Evolutionary conservation across 23 tunicate genomes (phyloP), one percentile per base, ranked within the genome.

Genomic region (Trididemnum nubilum): DNA sequence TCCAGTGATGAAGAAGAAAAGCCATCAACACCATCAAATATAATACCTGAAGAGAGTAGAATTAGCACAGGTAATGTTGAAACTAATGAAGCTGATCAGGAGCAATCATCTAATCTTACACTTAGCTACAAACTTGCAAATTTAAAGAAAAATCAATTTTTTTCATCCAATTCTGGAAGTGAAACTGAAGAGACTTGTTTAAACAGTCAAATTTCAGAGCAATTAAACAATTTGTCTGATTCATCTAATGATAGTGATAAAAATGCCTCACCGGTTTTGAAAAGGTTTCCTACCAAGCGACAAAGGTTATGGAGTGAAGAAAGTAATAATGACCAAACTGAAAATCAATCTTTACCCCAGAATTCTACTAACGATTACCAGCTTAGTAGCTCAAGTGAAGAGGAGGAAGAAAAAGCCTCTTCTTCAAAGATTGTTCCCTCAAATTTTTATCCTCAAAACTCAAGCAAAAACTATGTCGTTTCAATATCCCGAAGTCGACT

Each of bases 351-450:
- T 52, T 4, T 32, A 3, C 2, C 26, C 39, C 2, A 18, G 5
- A 39, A 73, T 5, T 2, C 78, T 37, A 40, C 29, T 7, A 73
- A 73, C 29, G 58, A 2, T 37, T 73, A 73, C 26, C 66, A 51
- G 67, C 67, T 77, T 15, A 77, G 81, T 36, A 77, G 81, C 30
- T 77, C 81, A 25, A 54, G 67, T 54, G 81, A 77, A 3, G 81
- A 77, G 2, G 81, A 77, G 54, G 19, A n/a, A 7, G 59, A 2
- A 2, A 25, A 28, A 36, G 9, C 26, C 29, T 18, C 37, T 9
- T 3, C 59, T 23, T 36, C 36, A 4, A 38, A 5, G 7, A 3
- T 39, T 4, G 12, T 15, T 24, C 3, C 60, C 37, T 19, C 25
- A 19, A 28, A 21, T 2, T 4, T 19, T 22, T 24, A n/a, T 36